Conservation (phyloP, 2,113 vertebrate genomes). For the Montifringilla adamsi region DNA sequence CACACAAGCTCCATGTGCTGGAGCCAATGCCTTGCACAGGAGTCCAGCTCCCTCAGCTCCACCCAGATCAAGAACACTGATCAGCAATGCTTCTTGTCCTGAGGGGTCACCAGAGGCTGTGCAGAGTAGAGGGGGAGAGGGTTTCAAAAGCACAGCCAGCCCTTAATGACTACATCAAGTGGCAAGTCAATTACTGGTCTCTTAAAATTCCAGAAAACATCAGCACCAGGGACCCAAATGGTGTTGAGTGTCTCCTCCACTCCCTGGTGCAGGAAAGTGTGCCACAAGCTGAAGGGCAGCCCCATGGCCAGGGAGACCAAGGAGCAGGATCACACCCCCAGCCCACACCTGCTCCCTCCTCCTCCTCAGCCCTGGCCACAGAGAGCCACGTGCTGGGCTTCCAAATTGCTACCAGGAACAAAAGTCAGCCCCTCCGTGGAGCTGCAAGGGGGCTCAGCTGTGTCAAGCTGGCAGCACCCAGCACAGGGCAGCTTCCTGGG, state of each 20-base stretch:
- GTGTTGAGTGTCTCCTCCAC: accelerated
- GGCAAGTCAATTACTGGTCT: conserved; percentile 23
- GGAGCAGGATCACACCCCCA: neutral
- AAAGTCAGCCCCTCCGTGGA: neutral
- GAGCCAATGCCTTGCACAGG: accelerated
- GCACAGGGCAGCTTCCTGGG: neutral
- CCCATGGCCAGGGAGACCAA: accelerated
- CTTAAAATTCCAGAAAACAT: conserved; percentile 21
- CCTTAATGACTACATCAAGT: neutral
- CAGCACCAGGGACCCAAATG: neutral
- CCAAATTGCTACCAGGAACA: neutral
- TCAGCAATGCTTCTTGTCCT: neutral
- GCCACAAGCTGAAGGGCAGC: neutral
- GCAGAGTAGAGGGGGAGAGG: neutral
- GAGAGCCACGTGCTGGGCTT: accelerated
- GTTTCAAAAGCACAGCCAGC: conserved; percentile 21
- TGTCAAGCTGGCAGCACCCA: neutral
- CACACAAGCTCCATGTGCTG: accelerated
- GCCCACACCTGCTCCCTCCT: neutral
- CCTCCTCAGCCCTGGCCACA: neutral
- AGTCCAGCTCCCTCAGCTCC: neutral
- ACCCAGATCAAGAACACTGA: neutral
- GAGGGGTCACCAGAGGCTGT: neutral
- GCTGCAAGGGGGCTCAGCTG: neutral
- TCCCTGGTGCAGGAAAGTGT: neutral